Evolutionary conservation across 1,140 invertebrate genomes (phyloP).

Genomic region (Drosophila simulans): DNA sequence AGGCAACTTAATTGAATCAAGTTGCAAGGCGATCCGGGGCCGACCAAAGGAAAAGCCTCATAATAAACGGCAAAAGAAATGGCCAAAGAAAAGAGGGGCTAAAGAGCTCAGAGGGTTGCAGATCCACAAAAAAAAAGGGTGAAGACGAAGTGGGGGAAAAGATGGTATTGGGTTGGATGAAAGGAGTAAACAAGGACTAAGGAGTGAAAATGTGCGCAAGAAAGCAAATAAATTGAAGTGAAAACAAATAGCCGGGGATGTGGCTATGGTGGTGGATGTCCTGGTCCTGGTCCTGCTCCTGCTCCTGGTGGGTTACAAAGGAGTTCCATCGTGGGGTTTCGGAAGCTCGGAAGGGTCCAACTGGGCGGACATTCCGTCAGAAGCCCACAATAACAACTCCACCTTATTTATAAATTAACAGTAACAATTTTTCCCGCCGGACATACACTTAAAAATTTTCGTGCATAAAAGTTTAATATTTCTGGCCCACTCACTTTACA

Average conservation of each 20-base stretch:
- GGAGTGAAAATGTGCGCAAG: constrained; percentile 67
- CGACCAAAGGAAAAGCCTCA: constrained; percentile 27
- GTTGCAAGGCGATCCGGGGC: constrained; percentile 45
- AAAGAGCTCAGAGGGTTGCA: constrained; percentile 17
- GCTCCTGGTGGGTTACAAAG: neutral
- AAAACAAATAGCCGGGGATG: constrained; percentile 69
- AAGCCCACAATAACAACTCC: constrained; percentile 57
- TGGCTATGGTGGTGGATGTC: neutral
- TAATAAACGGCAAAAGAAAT: constrained; percentile 68
- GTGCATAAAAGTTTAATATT: constrained; percentile 71
- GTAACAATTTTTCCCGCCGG: constrained; percentile 77
- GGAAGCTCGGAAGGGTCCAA: constrained; percentile 5
- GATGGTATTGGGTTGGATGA: constrained; percentile 13
- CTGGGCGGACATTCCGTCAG: constrained; percentile 30
- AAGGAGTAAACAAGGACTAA: constrained; percentile 47
- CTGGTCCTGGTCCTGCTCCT: neutral
- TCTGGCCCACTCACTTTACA: constrained; percentile 30
- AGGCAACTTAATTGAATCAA: constrained; percentile 78
- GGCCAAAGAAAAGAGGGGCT: constrained; percentile 31
- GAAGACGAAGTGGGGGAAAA: constrained; percentile 12
- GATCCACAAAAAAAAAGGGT: constrained; percentile 9
- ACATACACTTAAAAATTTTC: constrained; percentile 75
- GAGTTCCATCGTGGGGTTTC: neutral
- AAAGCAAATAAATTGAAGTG: constrained; percentile 77
- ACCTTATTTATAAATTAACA: constrained; percentile 81